Base-by-base conservation (phyloP, 2,888 invertebrate genomes). In the Polia nebulosa region DNA sequence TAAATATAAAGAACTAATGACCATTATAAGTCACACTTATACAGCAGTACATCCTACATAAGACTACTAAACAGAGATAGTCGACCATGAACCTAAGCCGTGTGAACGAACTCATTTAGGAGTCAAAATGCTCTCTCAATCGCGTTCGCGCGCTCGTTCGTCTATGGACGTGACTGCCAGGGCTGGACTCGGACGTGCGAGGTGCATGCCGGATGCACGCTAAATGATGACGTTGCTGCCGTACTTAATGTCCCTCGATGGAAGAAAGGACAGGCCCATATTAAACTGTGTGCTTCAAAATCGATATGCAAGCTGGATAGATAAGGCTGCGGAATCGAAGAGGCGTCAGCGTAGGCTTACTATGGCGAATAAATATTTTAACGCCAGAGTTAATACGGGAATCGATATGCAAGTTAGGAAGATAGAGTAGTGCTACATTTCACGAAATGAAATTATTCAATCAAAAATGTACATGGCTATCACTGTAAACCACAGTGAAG, bases 101-200 rank as follows among this genome's bases (percentile, higher is more conserved):
- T 82, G 82, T 82, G 82, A 95, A 94, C 89, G 94, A 94, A 93
- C 95, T 93, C 95, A 92, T 93, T 94, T 93, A 92, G 89, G 89
- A 92, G 90, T 93, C 92, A 86, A 91, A 93, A 93, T 91, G 89
- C 85, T 91, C 89, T 90, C 88, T 88, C 87, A 85, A 86, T 87
- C 85, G 87, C 81, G 79, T 84, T 82, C 80, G 82, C 78, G 71
- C 71, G 86, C 83, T 87, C 85, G 86, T 88, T 87, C 83, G 86
- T 89, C 87, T 88, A 84, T 87, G 87, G 90, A 92, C 93, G 93
- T 92, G 93, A 92, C 90, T 89, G 76, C 74, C 83, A 84, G 86
- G 76, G 82, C 67, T 80, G 86, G 63, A 85, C 72, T 80, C 57
- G 80, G 72, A 74, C 67, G 70, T 57, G 71, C 62, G 51, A 74